Evolutionary conservation across 2,113 vertebrate genomes (phyloP).

Genomic region (Rynchops niger): DNA sequence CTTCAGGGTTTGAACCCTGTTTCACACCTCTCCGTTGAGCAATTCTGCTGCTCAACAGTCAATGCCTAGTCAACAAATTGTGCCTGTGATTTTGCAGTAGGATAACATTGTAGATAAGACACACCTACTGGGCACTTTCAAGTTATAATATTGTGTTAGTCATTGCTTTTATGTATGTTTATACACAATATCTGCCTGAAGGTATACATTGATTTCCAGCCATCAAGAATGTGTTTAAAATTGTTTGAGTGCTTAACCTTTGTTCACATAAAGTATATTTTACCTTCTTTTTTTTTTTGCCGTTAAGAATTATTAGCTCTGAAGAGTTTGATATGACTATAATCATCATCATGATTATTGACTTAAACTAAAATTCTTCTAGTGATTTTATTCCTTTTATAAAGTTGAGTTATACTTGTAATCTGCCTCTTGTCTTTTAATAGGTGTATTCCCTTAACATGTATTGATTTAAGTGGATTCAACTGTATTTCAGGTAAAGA

Average conservation of each 20-base stretch:
- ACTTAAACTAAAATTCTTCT: constrained; percentile 47
- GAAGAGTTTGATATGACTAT: constrained; percentile 1
- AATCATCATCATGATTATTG: constrained; percentile 10
- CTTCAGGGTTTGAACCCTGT: constrained; percentile 1
- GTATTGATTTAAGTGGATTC: constrained; percentile 61
- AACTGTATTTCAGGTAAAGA: constrained; percentile 65
- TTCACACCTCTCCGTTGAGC: constrained; percentile 28
- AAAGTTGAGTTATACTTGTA: constrained; percentile 58
- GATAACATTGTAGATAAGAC: constrained; percentile 63
- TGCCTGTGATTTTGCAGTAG: constrained; percentile 32
- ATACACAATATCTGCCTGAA: not conserved
- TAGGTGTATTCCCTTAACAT: constrained; percentile 31
- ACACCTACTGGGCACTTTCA: constrained; percentile 65
- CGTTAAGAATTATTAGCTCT: constrained; percentile 16
- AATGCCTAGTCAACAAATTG: constrained; percentile 50
- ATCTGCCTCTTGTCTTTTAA: constrained; percentile 54
- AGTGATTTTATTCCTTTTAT: constrained; percentile 42
- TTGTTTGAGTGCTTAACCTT: constrained; percentile 45
- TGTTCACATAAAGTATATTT: constrained; percentile 4
- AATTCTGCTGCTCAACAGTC: not conserved
- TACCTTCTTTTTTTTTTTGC: not conserved
- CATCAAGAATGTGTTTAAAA: constrained; percentile 11
- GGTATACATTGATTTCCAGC: constrained; percentile 42
- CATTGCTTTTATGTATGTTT: constrained; percentile 54
- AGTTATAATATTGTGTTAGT: constrained; percentile 56